phyloP scores from a whole-genome alignment of 2,113 vertebrate genomes.

The Oncorhynchus gorbuscha region DNA sequence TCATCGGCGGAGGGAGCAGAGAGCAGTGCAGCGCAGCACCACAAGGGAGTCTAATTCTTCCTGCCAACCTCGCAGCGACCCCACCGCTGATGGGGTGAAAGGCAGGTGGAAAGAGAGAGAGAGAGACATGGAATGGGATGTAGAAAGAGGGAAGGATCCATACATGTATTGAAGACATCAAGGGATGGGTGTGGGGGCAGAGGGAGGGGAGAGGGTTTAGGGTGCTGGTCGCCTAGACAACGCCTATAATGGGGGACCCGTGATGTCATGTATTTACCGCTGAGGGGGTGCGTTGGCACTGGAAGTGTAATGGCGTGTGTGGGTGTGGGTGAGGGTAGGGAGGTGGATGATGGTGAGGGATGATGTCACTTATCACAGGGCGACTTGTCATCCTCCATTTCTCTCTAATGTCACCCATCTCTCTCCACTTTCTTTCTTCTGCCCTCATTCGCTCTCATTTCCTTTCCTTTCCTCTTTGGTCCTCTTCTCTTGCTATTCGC shows the following conservation, averaged over 20 bases:
- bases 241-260: not conserved
- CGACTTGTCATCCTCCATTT: not conserved
- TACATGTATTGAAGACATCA: conserved; percentile 6
- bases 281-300: not conserved
- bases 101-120: conserved; percentile 8
- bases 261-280: conserved; percentile 16
- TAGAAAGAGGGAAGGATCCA: conserved; percentile 11
- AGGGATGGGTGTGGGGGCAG: not conserved
- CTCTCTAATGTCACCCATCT: not conserved
- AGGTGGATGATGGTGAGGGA: not conserved
- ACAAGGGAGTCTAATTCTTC: conserved; percentile 11
- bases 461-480: too few relatives aligned
- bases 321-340: not conserved
- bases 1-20: not conserved
- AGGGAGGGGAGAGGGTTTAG: not conserved
- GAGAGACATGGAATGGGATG: not conserved
- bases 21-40: not conserved
- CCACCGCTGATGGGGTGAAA: not conserved
- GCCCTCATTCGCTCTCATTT: too few relatives aligned
- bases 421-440: not conserved
- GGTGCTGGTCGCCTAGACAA: not conserved
- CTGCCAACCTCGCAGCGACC: conserved; percentile 10
- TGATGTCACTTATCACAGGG: not conserved
- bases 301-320: not conserved
- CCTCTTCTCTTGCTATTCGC: not conserved